A percentile compares a stretch with the other conserved stretches of the same genome.
Conservation (phyloP, 1,140 invertebrate genomes). For the Heterodera carotae region DNA sequence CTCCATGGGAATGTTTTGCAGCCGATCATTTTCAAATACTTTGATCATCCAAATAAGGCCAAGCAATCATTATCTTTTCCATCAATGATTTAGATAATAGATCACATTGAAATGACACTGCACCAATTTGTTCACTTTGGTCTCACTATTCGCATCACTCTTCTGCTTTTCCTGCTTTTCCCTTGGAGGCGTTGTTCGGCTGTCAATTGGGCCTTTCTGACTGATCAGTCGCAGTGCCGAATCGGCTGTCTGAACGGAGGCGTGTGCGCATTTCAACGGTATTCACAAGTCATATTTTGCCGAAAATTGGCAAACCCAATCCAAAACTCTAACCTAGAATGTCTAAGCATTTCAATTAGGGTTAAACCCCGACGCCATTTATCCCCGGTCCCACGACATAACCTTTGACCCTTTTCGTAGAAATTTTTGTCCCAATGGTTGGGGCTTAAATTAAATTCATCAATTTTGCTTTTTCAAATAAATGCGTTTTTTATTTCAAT, state of each 20-base stretch:
- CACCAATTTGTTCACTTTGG: neutral
- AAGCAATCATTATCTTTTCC: no score
- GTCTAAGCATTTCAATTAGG: no score
- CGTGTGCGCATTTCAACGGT: slow-evolving; percentile 32
- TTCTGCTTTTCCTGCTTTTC: neutral
- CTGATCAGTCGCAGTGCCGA: slow-evolving; percentile 22
- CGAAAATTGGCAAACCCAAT: no score
- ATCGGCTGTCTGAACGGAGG: slow-evolving; percentile 36
- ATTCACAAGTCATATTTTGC: neutral
- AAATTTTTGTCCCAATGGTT: no score
- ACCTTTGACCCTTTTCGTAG: no score
- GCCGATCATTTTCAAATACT: no score
- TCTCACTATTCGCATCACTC: neutral
- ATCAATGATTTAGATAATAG: no score
- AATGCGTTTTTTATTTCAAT: neutral
- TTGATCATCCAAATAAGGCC: no score
- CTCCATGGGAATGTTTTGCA: no score
- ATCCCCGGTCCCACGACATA: no score
- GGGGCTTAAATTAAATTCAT: neutral
- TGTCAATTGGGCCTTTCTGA: slow-evolving; percentile 31
- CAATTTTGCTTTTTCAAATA: neutral
- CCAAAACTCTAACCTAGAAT: no score
- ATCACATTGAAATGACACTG: neutral
- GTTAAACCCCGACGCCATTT: no score
- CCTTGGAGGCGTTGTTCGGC: neutral